Evolutionary conservation across 2,888 invertebrate species (phyloP).

Genomic region (Gonocerus acuteangulatus): DNA sequence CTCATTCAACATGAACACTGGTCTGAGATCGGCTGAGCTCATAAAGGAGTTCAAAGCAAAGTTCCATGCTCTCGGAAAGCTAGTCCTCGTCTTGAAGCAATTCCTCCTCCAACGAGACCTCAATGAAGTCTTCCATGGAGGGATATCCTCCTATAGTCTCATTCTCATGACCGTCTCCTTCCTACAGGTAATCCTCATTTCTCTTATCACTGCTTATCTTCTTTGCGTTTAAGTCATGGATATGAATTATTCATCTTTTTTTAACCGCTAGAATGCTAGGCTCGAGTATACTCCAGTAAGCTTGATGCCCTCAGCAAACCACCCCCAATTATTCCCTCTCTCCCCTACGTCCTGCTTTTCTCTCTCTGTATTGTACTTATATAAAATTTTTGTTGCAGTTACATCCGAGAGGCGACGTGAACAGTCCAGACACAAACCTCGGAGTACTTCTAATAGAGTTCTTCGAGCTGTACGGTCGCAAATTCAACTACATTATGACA

Average conservation of each 20-base stretch:
- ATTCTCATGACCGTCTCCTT: constrained; percentile 98
- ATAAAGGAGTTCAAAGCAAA: constrained; percentile 83
- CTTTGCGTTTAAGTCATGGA: not conserved
- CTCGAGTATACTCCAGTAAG: too few relatives aligned
- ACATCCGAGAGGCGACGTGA: constrained; percentile 75
- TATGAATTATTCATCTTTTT: not conserved
- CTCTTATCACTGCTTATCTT: not conserved
- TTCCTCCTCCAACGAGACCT: constrained; percentile 95
- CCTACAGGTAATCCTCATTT: constrained; percentile 54
- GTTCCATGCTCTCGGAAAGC: constrained; percentile 83
- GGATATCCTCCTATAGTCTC: constrained; percentile 96
- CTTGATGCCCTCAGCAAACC: not conserved
- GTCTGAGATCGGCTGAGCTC: constrained; percentile 91
- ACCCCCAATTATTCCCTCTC: not conserved
- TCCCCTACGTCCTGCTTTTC: too few relatives aligned
- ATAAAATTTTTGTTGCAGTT: constrained; percentile 54
- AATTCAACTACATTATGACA: constrained; percentile 92
- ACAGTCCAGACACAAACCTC: constrained; percentile 59
- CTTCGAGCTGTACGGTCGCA: constrained; percentile 92
- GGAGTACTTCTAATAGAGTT: constrained; percentile 94
- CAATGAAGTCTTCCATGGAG: constrained; percentile 99
- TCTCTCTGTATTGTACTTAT: too few relatives aligned
- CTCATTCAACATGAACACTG: constrained; percentile 98
- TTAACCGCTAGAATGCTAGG: too few relatives aligned
- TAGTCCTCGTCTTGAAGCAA: constrained; percentile 96